These are phyloP conservation scores for Ahaetulla prasina DNA, from an alignment of 2,113 vertebrate genomes.

Conservation along the genomic window DNA sequence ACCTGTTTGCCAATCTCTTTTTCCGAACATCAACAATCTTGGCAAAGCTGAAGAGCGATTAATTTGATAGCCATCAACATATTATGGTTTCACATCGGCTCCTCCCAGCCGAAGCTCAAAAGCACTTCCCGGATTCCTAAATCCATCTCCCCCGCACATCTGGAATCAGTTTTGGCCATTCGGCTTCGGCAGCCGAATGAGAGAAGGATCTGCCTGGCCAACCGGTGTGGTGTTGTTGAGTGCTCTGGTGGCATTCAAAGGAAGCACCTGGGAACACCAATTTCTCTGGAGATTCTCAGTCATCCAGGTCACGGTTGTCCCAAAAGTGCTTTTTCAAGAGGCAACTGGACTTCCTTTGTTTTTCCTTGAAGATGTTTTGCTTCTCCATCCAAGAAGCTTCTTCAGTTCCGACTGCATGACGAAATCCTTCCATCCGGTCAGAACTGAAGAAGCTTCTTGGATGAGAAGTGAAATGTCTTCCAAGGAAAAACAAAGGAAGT, in stretches of 20 bases:
- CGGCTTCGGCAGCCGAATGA: constrained; percentile 22
- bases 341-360: not conserved
- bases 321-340: not conserved
- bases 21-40: not conserved
- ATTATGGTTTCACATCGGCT: not conserved
- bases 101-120: not conserved
- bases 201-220: constrained; percentile 27
- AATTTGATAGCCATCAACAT: not conserved
- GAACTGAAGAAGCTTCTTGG: not conserved
- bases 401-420: not conserved
- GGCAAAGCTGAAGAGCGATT: not conserved
- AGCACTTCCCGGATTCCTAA: constrained; percentile 18
- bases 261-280: not conserved
- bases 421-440: not conserved
- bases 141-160: constrained; percentile 45
- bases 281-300: not conserved
- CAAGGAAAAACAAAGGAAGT: not conserved
- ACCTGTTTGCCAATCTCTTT: not conserved
- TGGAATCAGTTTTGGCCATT: constrained; percentile 53
- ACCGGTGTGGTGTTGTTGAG: not conserved
- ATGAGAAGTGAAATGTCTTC: not conserved
- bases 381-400: not conserved
- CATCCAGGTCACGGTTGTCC: not conserved
- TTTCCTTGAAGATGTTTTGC: not conserved
- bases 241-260: not conserved